phyloP scores from a whole-genome alignment of 2,888 invertebrate species.

The Drosophila histrio region DNA sequence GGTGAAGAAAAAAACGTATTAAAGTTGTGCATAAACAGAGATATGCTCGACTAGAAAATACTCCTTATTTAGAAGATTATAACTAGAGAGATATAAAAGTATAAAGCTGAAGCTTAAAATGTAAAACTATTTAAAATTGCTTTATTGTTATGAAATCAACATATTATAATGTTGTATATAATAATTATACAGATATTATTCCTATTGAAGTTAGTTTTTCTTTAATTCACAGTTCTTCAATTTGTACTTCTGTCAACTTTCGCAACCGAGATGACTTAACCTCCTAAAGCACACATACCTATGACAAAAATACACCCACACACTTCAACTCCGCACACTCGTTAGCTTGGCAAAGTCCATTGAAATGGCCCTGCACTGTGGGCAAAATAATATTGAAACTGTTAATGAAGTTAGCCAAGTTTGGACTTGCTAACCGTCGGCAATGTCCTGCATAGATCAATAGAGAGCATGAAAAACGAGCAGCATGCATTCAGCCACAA shows the following conservation, averaged over 20 bases:
- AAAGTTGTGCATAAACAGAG: not conserved
- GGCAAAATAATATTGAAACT: conserved; percentile 72
- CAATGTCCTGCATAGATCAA: conserved; percentile 33
- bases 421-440: conserved; percentile 16
- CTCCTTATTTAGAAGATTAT: no score
- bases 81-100: no score
- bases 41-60: not conserved
- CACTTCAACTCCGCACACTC: conserved; percentile 7
- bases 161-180: no score
- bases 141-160: no score
- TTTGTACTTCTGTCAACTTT: conserved; percentile 6
- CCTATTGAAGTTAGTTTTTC: no score
- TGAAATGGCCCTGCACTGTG: conserved; percentile 41
- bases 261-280: conserved; percentile 2
- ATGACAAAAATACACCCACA: not conserved
- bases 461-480: conserved; percentile 33
- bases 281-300: conserved; percentile 1
- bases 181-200: no score
- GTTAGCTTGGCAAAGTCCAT: conserved; percentile 15
- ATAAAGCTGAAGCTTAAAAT: no score
- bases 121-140: no score
- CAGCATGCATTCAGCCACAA: conserved; percentile 19
- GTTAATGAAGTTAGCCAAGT: conserved; percentile 74
- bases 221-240: not conserved
- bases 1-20: not conserved